A percentile compares a stretch with the other conserved stretches of the same genome.
These are phyloP conservation scores for Sebastes taczanowskii DNA, from an alignment of 2,797 vertebrate species.

Conservation along the genomic window DNA sequence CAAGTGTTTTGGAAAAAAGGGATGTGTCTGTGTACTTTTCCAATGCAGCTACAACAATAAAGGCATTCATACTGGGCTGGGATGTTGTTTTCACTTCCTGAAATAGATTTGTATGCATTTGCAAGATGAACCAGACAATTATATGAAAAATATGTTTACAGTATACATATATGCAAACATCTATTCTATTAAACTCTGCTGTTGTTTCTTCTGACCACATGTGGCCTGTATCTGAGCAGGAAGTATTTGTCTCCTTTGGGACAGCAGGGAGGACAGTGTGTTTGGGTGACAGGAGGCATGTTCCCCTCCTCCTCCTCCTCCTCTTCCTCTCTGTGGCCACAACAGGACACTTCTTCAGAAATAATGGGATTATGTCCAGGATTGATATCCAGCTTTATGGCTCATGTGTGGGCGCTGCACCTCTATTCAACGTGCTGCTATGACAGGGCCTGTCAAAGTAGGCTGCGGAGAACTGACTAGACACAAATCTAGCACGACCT, in stretches of 20 bases:
- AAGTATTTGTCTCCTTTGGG: conserved; percentile 41
- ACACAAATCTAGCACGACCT: conserved; percentile 51
- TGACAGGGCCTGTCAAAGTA: conserved; percentile 33
- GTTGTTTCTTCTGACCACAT: conserved; percentile 33
- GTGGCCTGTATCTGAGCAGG: conserved; percentile 28
- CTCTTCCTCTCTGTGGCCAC: conserved; percentile 13
- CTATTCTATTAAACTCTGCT: neutral
- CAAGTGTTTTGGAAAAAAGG: conserved; percentile 35
- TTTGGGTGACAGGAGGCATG: conserved; percentile 47
- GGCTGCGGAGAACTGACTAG: conserved; percentile 41
- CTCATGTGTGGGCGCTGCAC: conserved; percentile 55
- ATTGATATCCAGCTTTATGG: conserved; percentile 66
- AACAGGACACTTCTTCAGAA: conserved; percentile 57
- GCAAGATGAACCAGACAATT: neutral
- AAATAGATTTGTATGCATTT: neutral
- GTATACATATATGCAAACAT: neutral
- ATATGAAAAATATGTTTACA: neutral
- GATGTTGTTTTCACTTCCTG: conserved; percentile 29
- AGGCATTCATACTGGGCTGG: conserved; percentile 7
- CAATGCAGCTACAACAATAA: conserved; percentile 24
- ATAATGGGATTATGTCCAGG: conserved; percentile 72
- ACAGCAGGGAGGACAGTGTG: conserved; percentile 41
- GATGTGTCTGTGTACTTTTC: conserved; percentile 34
- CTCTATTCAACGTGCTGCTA: conserved; percentile 38
- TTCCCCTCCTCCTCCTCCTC: neutral